Evolutionary conservation across 2,797 vertebrate genomes (phyloP).

Genomic region (Lacerta viridis): DNA sequence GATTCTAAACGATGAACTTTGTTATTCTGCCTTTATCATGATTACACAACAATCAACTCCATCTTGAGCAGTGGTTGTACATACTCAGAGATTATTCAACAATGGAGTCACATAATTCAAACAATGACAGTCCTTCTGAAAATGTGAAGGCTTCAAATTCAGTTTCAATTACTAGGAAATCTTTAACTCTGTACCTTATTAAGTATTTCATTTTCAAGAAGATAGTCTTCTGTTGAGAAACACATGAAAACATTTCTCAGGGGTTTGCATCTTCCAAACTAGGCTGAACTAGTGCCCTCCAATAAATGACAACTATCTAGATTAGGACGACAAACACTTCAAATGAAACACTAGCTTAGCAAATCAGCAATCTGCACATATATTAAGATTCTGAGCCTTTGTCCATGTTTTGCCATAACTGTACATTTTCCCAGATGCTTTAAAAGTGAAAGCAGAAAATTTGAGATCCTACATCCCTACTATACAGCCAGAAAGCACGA

Average conservation of each 20-base stretch:
- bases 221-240: background rate
- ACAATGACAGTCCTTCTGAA: background rate
- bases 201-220: background rate
- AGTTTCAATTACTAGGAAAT: background rate
- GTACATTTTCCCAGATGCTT: background rate
- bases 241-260: background rate
- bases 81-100: background rate
- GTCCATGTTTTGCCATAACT: background rate
- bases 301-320: conserved; percentile 18
- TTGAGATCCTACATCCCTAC: background rate
- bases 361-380: background rate
- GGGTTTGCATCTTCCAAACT: conserved; percentile 2
- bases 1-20: background rate
- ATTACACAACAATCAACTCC: conserved; percentile 21
- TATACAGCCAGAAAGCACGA: background rate
- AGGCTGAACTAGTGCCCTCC: background rate
- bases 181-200: background rate
- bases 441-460: background rate
- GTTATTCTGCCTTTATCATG: background rate
- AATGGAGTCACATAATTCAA: background rate
- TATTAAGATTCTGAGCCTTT: background rate
- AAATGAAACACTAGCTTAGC: background rate
- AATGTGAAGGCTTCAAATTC: background rate
- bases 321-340: background rate
- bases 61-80: conserved; percentile 16